Base-by-base conservation (phyloP, 2,113 vertebrate species). In the Euleptes europaea region DNA sequence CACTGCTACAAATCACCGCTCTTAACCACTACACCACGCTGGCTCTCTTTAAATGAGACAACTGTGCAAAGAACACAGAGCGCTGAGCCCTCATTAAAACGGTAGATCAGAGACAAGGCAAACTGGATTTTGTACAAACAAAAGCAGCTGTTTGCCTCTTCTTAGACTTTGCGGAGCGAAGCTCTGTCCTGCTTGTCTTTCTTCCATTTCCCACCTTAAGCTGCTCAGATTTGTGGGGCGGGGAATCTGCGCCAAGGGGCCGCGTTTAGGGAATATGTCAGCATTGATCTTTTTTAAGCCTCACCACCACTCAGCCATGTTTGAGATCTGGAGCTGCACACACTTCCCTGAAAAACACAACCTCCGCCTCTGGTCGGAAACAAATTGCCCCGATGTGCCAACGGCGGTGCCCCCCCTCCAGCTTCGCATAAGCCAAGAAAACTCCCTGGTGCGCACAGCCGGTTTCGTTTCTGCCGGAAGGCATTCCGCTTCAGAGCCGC, bases 291-390 rank as follows among this genome's bases (percentile, higher is more conserved):
- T 6, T 78, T 42, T 13, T 78, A n/a, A 70, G n/a, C 54, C 14
- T 23, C 5, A 21, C 54, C 21, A 44, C 76, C 28, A 40, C 47
- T 7, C 40, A 65, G 40, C 33, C 10, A 35, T 15, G 31, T 57
- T 33, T 5, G 71, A 63, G 4, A 57, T 57, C 54, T 21, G 17
- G 15, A 9, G 1, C 14, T n/a, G 11, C 85, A 40, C 28, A 54
- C 80, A 63, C 80, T 15, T 14, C 2, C 35, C 42, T 5, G 85
- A 67, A 33, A 80, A 57, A 38, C 11, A 3, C 63, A 86, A 15
- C 44, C 79, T 66, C 85, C 42, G 28, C 86, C 83, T 89, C 66
- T 1, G 35, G n/a, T 57, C 13, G 23, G 51, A 85, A 70, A 85
- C 80, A 44, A 42, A 76, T 65, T 44, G 66, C 19, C 71, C 69